Base-by-base conservation (phyloP, 2,797 vertebrate species). In the Cynodonichthys magdalenae region DNA sequence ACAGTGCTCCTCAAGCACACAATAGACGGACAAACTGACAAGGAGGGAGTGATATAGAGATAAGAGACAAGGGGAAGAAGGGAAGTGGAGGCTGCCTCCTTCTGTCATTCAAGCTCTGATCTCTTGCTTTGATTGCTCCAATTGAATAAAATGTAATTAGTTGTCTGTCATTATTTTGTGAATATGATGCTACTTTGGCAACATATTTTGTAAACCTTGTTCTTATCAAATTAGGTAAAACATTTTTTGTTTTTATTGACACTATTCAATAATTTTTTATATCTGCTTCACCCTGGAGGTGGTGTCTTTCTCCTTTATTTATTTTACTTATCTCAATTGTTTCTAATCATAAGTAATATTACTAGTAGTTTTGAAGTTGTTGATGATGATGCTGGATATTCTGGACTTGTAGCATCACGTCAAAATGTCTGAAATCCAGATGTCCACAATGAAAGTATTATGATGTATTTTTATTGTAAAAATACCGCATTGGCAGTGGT, bases 1-100 rank as follows among this genome's bases (percentile, higher is more conserved):
- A 71, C 80, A 73, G 76, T 60, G 85, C 78, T 90, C 70, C 83
- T 90, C 68, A 59, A 79, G 83, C 79, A 76, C 69, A 80, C 47
- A 36, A 69, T 46, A 74, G 80, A 81, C 75, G 74, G 77, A 80
- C 53, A 55, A 69, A 61, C 62, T 66, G 75, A 63, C 56, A 64
- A 63, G 63, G 34, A 70, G 69, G 68, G 62, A 73, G 66, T 60
- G 68, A 83, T 77, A 58, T 62, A 64, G 53, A 53, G 57, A 67
- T 79, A 72, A 74, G 71, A 69, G 71, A 81, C 66, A 45, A 53
- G 46, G 57, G 51, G 10, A 69, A 68, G 63, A 27, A 61, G 59
- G 63, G 48, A 62, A 52, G 60, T 14, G 20, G 8, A 71, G 24
- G 64, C 63, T 66, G 15, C 73, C 55, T 71, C 28, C 69, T 63